Base-by-base conservation (phyloP, 92 coral and sea anemone genomes). In the Palythoa grandis region DNA sequence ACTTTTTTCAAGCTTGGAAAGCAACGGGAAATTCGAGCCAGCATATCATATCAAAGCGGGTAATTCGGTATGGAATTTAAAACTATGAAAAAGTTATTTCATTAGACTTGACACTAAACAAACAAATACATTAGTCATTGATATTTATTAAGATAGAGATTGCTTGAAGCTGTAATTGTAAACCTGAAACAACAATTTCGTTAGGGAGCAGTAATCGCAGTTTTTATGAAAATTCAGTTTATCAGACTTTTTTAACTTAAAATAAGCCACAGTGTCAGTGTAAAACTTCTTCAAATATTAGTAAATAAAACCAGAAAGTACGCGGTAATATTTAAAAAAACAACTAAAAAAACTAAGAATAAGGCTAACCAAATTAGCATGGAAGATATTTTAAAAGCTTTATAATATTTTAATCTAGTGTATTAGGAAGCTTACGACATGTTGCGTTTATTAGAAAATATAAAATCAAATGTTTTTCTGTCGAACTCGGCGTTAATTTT, bases 81-180 rank as follows among this genome's bases (percentile, higher is more conserved):
- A 72, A 8, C 8, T 54, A 20, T 75, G 61, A 58, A 12, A 54
- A 76, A 53, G 25, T 53, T 13, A 53, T 54, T 53, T 52, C 48
- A 29, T 76, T 52, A 17, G 82, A 54, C 39, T 56, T 54, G 53
- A 48, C 23, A 65, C 85, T 63, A 80, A 80, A 23, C 70, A 65
- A 57, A 76, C 65, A 47, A 66, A 15, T 11, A 29, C 1, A 29
- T 29, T 29, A 29, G 35, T 15, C 43, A 80, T 20, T 56, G 13
- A 25, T 80, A 19, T 60, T 77, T 77, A 14, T 38, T 43, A 52
- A 52, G 52, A 35, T 29, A 75, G 63, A 71, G 47, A 8, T 29
- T 77, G 50, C 60, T 58, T 39, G 54, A 61, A 38, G 37, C 35
- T 14, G 11, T 52, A 17, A 25, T 15, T 14, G 11, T 52, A 17